Conservation (phyloP, 2,888 invertebrate genomes). For the Archips xylosteana region DNA sequence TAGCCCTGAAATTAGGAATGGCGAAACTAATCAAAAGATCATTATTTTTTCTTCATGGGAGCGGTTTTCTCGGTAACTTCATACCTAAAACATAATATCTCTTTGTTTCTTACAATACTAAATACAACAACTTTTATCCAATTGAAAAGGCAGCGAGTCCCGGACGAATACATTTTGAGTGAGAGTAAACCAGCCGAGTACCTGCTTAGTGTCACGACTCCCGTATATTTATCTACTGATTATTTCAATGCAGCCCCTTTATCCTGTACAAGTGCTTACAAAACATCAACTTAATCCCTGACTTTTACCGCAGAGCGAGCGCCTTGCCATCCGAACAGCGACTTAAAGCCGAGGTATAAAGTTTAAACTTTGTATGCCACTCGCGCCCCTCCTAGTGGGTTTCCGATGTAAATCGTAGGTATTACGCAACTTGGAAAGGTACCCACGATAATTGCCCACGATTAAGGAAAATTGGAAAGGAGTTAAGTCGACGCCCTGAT, state of each 20-base stretch:
- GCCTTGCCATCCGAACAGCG: not conserved
- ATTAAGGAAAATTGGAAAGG: slow-evolving; percentile 43
- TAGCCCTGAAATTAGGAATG: slow-evolving; percentile 76
- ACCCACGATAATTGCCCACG: slow-evolving; percentile 38
- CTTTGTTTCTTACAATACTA: not conserved
- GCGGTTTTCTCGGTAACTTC: slow-evolving; percentile 47
- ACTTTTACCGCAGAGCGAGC: slow-evolving; percentile 9
- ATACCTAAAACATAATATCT: not conserved
- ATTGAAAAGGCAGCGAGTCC: not conserved
- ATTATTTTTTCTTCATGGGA: slow-evolving; percentile 64
- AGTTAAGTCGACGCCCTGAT: slow-evolving; percentile 39
- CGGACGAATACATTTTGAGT: not conserved
- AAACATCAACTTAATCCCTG: slow-evolving; percentile 33
- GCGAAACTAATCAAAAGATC: slow-evolving; percentile 75
- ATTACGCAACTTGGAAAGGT: slow-evolving; percentile 35
- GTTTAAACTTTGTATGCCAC: slow-evolving; percentile 21
- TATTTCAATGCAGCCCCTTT: slow-evolving; percentile 27
- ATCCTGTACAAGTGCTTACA: slow-evolving; percentile 34
- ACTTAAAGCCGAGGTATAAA: slow-evolving; percentile 11
- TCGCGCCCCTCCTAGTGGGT: slow-evolving; percentile 15
- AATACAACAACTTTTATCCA: not conserved
- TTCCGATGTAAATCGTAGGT: slow-evolving; percentile 36
- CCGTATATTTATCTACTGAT: slow-evolving; percentile 35
- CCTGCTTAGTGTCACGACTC: slow-evolving; percentile 9
- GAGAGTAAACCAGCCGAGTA: slow-evolving; percentile 4